A percentile compares a stretch with the other conserved stretches of the same genome.
phyloP scores from a whole-genome alignment of 2,113 vertebrate genomes.

The Delphinus delphis region DNA sequence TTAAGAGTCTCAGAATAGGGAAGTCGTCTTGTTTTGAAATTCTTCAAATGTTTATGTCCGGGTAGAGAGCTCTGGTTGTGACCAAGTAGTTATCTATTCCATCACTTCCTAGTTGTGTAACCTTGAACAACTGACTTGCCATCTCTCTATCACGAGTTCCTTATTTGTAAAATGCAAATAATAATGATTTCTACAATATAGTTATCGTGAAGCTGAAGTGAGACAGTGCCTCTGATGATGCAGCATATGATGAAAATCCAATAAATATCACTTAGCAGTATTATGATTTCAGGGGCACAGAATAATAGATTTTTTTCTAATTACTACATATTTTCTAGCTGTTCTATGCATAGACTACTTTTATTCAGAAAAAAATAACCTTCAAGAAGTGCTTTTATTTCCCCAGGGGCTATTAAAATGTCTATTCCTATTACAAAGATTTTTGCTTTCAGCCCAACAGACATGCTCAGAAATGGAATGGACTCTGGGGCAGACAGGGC shows the following conservation, averaged over 20 bases:
- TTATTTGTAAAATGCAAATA: not conserved
- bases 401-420: slow-evolving; percentile 4
- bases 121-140: not conserved
- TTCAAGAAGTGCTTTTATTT: slow-evolving; percentile 33
- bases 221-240: not conserved
- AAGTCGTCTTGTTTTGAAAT: not conserved
- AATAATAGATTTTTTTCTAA: not conserved
- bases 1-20: not conserved
- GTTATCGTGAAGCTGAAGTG: not conserved
- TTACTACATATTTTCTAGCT: not conserved
- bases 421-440: slow-evolving; percentile 26
- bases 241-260: not conserved
- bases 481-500: not conserved
- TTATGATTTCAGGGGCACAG: not conserved
- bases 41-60: not conserved
- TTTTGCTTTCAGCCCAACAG: slow-evolving; percentile 29
- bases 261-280: not conserved
- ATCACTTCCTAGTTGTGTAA: not conserved
- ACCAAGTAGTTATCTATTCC: not conserved
- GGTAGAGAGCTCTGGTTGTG: not conserved
- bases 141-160: not conserved
- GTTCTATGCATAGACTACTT: not conserved
- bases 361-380: not conserved
- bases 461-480: not conserved
- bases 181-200: not conserved